These are phyloP conservation scores for Acromyrmex heyeri DNA, from an alignment of 1,140 invertebrate genomes.

Conservation along the genomic window DNA sequence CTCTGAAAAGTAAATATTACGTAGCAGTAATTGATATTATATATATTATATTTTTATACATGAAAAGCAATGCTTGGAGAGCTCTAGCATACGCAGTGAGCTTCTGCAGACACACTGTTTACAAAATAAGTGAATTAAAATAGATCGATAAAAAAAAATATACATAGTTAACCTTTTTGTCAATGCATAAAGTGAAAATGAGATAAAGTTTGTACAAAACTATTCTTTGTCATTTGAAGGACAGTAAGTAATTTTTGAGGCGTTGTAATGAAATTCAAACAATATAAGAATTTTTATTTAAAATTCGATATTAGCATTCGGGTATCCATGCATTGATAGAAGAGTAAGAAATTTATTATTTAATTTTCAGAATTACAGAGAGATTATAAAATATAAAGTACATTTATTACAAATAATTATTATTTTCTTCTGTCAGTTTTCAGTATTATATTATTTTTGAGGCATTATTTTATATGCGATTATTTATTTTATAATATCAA, in stretches of 20 bases:
- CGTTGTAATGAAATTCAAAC: too few species aligned
- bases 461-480: neutral
- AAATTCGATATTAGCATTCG: too few species aligned
- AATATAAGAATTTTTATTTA: too few species aligned
- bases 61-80: neutral
- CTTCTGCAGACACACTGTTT: constrained; percentile 1
- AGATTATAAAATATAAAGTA: neutral
- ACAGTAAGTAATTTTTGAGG: too few species aligned
- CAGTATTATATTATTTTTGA: neutral
- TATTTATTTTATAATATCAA: neutral
- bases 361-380: neutral
- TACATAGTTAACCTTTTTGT: too few species aligned
- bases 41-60: neutral
- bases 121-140: constrained; percentile 26
- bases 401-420: neutral
- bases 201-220: too few species aligned
- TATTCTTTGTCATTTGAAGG: too few species aligned
- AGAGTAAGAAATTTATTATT: neutral
- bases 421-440: neutral
- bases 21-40: neutral
- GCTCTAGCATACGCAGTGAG: constrained; percentile 29
- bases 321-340: too few species aligned
- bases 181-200: too few species aligned
- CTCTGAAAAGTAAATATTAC: constrained; percentile 89
- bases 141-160: neutral